Base-by-base conservation (phyloP, 2,113 vertebrate species). In the Spilogale gracilis region DNA sequence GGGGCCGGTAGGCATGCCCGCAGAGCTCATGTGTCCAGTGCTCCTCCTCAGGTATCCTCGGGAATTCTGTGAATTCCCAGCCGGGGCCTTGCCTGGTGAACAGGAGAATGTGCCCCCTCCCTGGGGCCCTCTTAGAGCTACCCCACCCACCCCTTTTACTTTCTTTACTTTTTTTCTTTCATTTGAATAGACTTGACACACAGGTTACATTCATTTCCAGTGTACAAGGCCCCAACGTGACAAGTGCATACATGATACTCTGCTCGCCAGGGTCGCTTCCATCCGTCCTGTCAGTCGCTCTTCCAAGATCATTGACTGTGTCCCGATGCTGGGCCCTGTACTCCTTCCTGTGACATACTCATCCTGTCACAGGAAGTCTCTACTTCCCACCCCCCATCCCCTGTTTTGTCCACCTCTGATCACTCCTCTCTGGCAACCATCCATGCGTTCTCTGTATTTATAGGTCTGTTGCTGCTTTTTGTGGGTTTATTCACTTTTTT, bases 301-400 rank as follows among this genome's bases (percentile, higher is more conserved):
- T 48, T 76, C 9, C 0, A 16, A 9, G 7, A 50, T 50, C 45
- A 30, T 9, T 0, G 6, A 30, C 21, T 16, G 6, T 16, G 9
- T 78, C 74, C 45, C 14, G 2, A 17, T 9, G 74, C 74, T 16
- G 25, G 27, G 25, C 74, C 74, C 27, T 9, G 25, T 27, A 27
- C 13, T 12, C 73, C 73, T 48, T 12, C 73, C 73, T 48, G 13
- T 48, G 73, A 48, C 73, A 16, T 7, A 25, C 20, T 43, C 69
- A 73, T 45, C 23, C 23, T 12, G 2, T 14, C 3, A 13, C 43
- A 8, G 23, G 45, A 48, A 7, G 23, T 48, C 13, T 50, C 23
- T 27, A 76, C 23, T 43, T 76, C 45, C 45, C 45, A 48, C 73
- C 27, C 6, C 73, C 23, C 13, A 27, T 3, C 23, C 6, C 45